Evolutionary conservation across 2,797 vertebrate species (phyloP), one percentile per base, ranked within the genome.

Genomic region (Myoxocephalus aenaeus): DNA sequence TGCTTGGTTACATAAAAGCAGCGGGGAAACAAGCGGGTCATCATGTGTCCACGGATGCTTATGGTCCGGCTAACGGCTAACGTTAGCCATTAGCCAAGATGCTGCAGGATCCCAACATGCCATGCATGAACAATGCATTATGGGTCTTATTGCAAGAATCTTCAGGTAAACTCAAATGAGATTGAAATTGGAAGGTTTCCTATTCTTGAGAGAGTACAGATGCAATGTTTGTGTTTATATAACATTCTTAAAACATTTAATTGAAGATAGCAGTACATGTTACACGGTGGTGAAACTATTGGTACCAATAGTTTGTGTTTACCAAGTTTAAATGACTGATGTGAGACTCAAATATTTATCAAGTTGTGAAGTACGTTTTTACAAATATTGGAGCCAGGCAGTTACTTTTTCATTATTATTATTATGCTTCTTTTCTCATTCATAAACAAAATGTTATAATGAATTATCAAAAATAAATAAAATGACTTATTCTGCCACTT

Each of bases 31-130:
- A n/a, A 44, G 10, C 20, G 36, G 48, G 48, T 64, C n/a, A 51
- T 64, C 17, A 48, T 29, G 57, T 58, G 50, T 29, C 56, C 38
- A 10, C 29, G 29, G 29, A 29, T 2, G 29, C 29, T 29, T 4
- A 4, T 2, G 29, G 29, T 29, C 29, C 29, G n/a, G n/a, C n/a
- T n/a, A n/a, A n/a, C n/a, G n/a, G n/a, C n/a, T n/a, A n/a, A n/a
- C n/a, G 32, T 34, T 34, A 34, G 32, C 32, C 32, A 7, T 34
- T 34, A 34, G 34, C 34, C 32, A 5, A 4, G 5, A 32, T 34
- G 63, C 18, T 76, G 77, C 62, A 79, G 79, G 32, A 46, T 5
- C 13, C 6, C 34, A 61, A 27, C 56, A 67, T 80, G 50, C 50
- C 2, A 53, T 22, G n/a, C 51, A 53, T 53, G 51, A 6, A 27